Conservation (phyloP, 2,888 invertebrate genomes). For the Drosophila helvetica region DNA sequence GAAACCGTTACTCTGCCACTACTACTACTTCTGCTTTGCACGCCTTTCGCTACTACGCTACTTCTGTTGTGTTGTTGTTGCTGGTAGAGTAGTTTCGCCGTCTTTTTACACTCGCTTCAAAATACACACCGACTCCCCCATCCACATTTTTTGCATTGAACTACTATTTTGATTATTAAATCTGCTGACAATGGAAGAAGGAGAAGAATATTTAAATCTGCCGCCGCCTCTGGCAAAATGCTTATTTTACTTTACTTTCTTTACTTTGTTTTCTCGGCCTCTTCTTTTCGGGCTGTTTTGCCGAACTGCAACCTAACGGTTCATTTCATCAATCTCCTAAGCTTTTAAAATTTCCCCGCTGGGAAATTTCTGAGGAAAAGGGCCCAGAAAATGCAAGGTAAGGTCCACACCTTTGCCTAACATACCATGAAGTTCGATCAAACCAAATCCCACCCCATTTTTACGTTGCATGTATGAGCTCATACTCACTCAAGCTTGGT, state of each 20-base stretch:
- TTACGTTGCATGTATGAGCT: no score
- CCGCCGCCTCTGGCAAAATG: not conserved
- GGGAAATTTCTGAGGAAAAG: no score
- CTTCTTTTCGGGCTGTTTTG: constrained; percentile 21
- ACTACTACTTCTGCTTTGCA: constrained; percentile 55
- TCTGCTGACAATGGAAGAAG: constrained; percentile 6
- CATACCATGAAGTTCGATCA: no score
- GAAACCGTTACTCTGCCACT: constrained; percentile 64
- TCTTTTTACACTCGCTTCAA: not conserved
- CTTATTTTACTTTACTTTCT: not conserved
- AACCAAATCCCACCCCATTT: no score
- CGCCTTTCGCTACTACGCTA: constrained; percentile 50
- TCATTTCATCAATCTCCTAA: no score
- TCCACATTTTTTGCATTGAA: constrained; percentile 10
- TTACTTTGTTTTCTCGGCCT: no score
- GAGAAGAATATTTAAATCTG: not conserved
- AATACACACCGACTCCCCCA: not conserved
- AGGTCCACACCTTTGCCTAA: no score
- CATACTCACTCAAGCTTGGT: no score
- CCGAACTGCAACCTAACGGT: not conserved
- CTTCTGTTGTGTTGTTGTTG: constrained; percentile 34
- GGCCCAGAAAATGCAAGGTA: no score
- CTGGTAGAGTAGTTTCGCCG: not conserved
- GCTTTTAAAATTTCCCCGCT: no score
- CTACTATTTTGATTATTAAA: constrained; percentile 23